phyloP scores from a whole-genome alignment of 2,797 vertebrate species.

The Neostethus bicornis region DNA sequence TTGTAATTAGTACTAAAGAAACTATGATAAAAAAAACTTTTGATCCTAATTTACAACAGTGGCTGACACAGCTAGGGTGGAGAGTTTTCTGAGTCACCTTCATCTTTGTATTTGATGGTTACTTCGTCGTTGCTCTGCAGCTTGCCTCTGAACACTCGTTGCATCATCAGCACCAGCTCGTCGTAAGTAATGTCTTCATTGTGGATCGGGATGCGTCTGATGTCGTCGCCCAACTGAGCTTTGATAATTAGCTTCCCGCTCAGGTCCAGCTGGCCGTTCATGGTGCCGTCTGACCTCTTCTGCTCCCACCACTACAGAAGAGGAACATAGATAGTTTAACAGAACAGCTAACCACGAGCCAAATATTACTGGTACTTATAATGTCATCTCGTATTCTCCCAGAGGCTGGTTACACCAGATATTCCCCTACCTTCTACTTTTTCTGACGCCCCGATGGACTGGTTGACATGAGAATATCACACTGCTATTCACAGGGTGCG shows the following conservation, averaged over 20 bases:
- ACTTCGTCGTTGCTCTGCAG: conserved; percentile 98
- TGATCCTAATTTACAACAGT: too few species aligned
- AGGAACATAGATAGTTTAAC: conserved; percentile 5
- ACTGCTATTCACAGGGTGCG: too few species aligned
- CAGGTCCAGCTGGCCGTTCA: conserved; percentile 98
- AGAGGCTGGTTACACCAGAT: too few species aligned
- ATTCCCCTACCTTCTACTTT: too few species aligned
- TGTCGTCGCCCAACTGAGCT: conserved; percentile 97
- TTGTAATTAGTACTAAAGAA: background rate
- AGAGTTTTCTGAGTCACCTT: conserved; percentile 80
- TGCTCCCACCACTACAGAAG: conserved; percentile 57
- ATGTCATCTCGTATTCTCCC: too few species aligned
- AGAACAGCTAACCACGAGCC: too few species aligned
- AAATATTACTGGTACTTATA: too few species aligned
- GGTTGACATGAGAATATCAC: too few species aligned
- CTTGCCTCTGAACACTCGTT: conserved; percentile 96
- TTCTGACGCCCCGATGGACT: too few species aligned
- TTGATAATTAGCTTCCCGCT: conserved; percentile 99
- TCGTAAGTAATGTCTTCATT: conserved; percentile 99
- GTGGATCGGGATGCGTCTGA: conserved; percentile 97
- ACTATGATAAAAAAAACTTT: background rate
- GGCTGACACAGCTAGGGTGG: background rate
- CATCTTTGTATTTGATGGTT: conserved; percentile 98
- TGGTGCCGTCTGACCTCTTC: conserved; percentile 75
- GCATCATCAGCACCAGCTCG: conserved; percentile 99